Conservation (phyloP, 2,113 vertebrate genomes). For the Zapornia atra region DNA sequence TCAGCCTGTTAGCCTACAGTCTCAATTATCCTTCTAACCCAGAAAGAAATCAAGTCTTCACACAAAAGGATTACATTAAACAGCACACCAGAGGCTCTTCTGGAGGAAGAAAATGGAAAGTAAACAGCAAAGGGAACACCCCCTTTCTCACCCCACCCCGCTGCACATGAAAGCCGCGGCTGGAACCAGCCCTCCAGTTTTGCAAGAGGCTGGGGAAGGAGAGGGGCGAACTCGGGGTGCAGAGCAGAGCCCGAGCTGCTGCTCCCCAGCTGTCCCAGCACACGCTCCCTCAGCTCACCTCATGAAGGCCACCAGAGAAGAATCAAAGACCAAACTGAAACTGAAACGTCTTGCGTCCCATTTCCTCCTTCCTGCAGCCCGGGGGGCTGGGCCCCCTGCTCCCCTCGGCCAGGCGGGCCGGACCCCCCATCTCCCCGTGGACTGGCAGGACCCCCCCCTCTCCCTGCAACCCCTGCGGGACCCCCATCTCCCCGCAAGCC, state of each 20-base stretch:
- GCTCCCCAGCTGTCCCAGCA: not conserved
- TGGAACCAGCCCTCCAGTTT: not conserved
- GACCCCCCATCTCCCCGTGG: too few relatives aligned
- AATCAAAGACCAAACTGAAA: slow-evolving; percentile 11
- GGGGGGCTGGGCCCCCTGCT: too few relatives aligned
- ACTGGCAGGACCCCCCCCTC: too few relatives aligned
- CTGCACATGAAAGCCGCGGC: not conserved
- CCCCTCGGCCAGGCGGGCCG: not conserved
- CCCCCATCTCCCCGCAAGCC: too few relatives aligned
- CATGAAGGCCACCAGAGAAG: not conserved
- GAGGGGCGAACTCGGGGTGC: not conserved
- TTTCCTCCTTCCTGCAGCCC: not conserved
- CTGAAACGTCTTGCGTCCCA: not conserved
- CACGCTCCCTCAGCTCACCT: not conserved
- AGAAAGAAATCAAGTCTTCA: not conserved
- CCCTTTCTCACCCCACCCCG: not conserved
- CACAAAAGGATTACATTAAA: not conserved
- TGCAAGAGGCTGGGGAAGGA: fast-evolving
- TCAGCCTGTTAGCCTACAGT: not conserved
- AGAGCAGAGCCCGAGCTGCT: not conserved
- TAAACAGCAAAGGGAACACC: not conserved
- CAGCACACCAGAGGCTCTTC: not conserved
- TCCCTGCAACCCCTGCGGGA: too few relatives aligned
- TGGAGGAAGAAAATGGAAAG: not conserved
- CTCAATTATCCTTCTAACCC: not conserved